Conservation (phyloP, 64 coral and sea anemone genomes). For the Actinia equina region DNA sequence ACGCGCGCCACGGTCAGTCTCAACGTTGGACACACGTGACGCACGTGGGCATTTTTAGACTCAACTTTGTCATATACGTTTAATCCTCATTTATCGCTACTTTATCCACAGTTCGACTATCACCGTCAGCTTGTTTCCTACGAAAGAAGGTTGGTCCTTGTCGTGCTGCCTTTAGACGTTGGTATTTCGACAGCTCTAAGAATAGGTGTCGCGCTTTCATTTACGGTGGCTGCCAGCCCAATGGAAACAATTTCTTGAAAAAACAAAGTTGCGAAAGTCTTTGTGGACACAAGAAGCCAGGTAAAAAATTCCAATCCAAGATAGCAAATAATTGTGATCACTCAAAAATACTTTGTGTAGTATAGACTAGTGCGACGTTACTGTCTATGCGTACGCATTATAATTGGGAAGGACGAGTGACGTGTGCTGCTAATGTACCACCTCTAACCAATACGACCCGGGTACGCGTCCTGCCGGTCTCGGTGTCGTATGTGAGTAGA, state of each 20-base stretch:
- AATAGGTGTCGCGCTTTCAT: neutral
- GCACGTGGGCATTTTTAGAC: too few relatives aligned
- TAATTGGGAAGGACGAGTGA: too few relatives aligned
- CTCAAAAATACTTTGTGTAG: too few relatives aligned
- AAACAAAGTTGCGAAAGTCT: neutral
- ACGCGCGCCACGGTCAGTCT: too few relatives aligned
- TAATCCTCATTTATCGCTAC: neutral
- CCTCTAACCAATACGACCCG: too few relatives aligned
- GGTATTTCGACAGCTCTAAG: neutral
- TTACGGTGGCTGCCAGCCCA: constrained; percentile 35
- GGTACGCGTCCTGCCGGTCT: too few relatives aligned
- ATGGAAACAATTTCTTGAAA: constrained; percentile 18
- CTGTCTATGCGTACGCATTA: too few relatives aligned
- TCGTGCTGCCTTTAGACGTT: constrained; percentile 22
- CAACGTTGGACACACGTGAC: too few relatives aligned
- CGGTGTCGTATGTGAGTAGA: too few relatives aligned
- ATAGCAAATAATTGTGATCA: too few relatives aligned
- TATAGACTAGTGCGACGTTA: too few relatives aligned
- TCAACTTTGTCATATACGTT: neutral
- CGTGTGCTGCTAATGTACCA: too few relatives aligned
- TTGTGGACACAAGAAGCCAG: neutral
- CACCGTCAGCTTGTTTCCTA: constrained; percentile 1
- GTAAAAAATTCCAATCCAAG: neutral
- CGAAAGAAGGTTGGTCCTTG: constrained; percentile 16
- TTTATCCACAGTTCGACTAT: neutral